Percentiles rank a stretch among this genome's conserved stretches.
Evolutionary conservation across 2,113 vertebrate genomes (phyloP).

Genomic region (Onychostruthus taczanowskii): DNA sequence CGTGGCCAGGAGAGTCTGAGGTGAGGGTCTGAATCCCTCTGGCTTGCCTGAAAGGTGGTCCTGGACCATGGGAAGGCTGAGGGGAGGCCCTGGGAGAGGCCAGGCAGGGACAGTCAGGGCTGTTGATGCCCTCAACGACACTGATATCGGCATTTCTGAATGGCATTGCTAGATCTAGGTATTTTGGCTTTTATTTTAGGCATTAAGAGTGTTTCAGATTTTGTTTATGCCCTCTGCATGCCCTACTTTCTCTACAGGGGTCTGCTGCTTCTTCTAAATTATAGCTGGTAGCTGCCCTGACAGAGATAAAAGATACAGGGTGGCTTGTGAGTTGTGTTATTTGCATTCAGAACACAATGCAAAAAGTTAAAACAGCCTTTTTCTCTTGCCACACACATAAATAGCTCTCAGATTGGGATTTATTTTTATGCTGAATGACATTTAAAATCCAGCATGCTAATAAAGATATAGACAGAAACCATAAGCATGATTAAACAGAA

Average conservation of each 20-base stretch:
- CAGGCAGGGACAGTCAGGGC: not conserved
- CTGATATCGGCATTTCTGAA: not conserved
- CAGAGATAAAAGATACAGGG: not conserved
- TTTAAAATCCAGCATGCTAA: not conserved
- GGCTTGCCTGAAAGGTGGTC: not conserved
- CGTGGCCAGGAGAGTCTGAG: fast-evolving
- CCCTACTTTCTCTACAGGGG: not conserved
- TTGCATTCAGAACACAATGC: not conserved
- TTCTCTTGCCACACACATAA: not conserved
- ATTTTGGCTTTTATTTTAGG: not conserved
- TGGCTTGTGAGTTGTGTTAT: not conserved
- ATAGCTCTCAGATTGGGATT: not conserved
- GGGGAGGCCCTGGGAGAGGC: not conserved
- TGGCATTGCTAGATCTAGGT: not conserved
- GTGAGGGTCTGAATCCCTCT: not conserved
- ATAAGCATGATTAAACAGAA: not conserved
- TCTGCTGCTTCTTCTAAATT: not conserved
- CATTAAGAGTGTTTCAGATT: not conserved
- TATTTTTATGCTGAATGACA: not conserved
- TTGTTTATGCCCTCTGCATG: not conserved
- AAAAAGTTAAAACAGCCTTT: not conserved
- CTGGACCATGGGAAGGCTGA: not conserved
- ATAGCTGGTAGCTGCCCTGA: not conserved
- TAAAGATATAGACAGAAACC: not conserved
- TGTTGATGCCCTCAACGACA: not conserved